Evolutionary conservation across 2,113 vertebrate species (phyloP).

Genomic region (Fregetta grallaria): DNA sequence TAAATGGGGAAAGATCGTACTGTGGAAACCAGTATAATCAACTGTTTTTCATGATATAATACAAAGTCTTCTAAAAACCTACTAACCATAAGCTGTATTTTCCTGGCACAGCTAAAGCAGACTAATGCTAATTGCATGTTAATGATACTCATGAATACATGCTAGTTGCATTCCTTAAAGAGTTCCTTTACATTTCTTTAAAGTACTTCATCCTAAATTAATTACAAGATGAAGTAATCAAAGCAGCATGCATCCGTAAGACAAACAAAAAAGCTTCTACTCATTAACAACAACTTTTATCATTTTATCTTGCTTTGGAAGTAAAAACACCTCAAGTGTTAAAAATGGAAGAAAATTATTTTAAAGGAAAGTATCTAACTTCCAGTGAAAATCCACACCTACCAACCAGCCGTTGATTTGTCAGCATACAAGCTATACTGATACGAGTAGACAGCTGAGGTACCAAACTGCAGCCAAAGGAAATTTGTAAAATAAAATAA

Average conservation of each 20-base stretch:
- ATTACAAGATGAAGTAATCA: slow-evolving; percentile 5
- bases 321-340: not conserved
- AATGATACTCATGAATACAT: not conserved
- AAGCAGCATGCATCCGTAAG: not conserved
- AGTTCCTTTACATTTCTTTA: slow-evolving; percentile 3
- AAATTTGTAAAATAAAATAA: not conserved
- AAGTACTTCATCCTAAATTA: not conserved
- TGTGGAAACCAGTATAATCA: not conserved
- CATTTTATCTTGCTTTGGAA: not conserved
- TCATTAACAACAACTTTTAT: not conserved
- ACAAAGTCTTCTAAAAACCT: not conserved
- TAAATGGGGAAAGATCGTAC: not conserved
- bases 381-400: not conserved
- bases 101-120: not conserved
- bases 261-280: not conserved
- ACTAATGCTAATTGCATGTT: slow-evolving; percentile 3
- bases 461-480: slow-evolving; percentile 1
- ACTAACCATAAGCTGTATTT: not conserved
- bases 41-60: not conserved
- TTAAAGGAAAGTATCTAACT: not conserved
- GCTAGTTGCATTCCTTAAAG: not conserved
- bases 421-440: not conserved
- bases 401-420: not conserved
- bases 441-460: not conserved
- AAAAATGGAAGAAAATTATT: not conserved